phyloP scores from a whole-genome alignment of 2,113 vertebrate genomes.

The Tragelaphus scriptus region DNA sequence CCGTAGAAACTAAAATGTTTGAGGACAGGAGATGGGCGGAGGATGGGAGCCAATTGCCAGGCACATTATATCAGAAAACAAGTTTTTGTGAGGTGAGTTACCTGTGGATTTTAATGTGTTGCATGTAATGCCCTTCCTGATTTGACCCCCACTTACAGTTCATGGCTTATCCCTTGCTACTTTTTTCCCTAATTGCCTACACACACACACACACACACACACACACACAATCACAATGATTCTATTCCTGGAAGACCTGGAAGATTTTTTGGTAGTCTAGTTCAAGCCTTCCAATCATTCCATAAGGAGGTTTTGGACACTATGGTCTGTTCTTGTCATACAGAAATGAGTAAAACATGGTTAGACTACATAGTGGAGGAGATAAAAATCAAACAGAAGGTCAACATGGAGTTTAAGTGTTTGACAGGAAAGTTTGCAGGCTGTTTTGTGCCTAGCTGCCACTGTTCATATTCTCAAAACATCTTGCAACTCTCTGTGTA shows the following conservation, averaged over 20 bases:
- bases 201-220: background rate
- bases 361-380: background rate
- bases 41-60: background rate
- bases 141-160: background rate
- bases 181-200: background rate
- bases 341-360: background rate
- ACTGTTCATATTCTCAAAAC: accelerated
- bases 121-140: background rate
- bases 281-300: background rate
- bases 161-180: background rate
- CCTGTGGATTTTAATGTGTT: background rate
- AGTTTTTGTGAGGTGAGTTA: background rate
- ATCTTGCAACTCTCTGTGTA: accelerated
- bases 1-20: background rate
- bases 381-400: background rate
- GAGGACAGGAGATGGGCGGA: background rate
- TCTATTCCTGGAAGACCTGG: background rate
- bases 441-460: background rate
- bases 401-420: background rate
- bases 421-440: accelerated
- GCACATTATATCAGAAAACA: background rate
- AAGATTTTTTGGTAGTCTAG: background rate
- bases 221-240: background rate
- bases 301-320: background rate
- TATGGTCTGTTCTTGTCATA: background rate